Evolutionary conservation across 2,888 invertebrate genomes (phyloP), one percentile per base, ranked within the genome.

Genomic region (Philereme vetulata): DNA sequence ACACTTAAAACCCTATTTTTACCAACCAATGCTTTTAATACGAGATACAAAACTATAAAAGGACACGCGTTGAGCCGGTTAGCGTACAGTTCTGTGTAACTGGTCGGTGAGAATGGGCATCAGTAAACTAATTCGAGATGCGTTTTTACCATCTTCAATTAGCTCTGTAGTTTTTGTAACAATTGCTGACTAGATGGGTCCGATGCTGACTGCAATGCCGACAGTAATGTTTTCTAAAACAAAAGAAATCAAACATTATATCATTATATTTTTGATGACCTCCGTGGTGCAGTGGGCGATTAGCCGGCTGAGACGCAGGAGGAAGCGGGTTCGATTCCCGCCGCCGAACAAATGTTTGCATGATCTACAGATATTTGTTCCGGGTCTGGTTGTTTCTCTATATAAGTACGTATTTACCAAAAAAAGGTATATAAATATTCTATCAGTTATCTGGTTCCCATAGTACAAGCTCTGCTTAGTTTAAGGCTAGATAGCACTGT

Each of bases 151-250:
- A 21, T 38, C 5, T 8, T 38, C 0, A 40, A 21, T 36, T 54
- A 59, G 45, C 40, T 40, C 4, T 8, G 33, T 49, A 86, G 64
- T 72, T 85, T 87, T 70, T 78, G 77, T 35, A 85, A 67, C 42
- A 90, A 71, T 51, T 72, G 73, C 50, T 71, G 81, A 56, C 75
- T 73, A 9, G 72, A 76, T 7, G 78, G 74, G 56, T 71, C 77
- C 8, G 64, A 68, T 55, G 84, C 83, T 4, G 75, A 76, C 67
- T 84, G 77, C 60, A 91, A 67, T 1, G 78, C 71, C 11, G 76
- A 67, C 60, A 88, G 63, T 65, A 90, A 80, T 42, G 84, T 61
- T 72, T 79, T 86, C 90, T 90, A 86, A 56, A 86, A 88, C 60
- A 78, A 81, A 71, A 63, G 21, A 54, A 62, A 62, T 0, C 46